Conservation (phyloP, 2,888 invertebrate species). For the Clistopyga incitator region DNA sequence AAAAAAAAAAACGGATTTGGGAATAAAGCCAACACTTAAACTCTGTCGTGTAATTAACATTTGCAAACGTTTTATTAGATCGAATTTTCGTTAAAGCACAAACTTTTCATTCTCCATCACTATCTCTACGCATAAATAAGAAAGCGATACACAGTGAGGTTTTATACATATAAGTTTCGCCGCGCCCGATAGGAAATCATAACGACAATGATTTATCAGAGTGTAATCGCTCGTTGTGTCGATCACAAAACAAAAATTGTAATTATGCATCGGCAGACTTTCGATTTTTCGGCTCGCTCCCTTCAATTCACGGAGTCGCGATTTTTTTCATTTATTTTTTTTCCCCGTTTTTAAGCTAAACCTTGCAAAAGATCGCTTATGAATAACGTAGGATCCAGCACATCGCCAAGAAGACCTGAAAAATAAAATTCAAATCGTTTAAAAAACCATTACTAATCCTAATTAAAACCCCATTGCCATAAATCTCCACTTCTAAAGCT, state of each 20-base stretch:
- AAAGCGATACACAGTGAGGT: constrained; percentile 71
- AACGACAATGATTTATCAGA: constrained; percentile 28
- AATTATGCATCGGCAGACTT: constrained; percentile 58
- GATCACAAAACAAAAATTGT: constrained; percentile 28
- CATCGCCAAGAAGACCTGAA: constrained; percentile 88
- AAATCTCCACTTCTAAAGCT: no score
- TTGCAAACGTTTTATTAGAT: constrained; percentile 77
- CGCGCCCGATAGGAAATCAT: constrained; percentile 44
- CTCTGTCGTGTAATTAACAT: constrained; percentile 68
- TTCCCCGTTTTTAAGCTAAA: constrained; percentile 76
- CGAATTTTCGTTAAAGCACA: constrained; percentile 78
- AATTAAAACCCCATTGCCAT: no score
- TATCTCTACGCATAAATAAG: constrained; percentile 74
- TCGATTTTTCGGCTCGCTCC: constrained; percentile 55
- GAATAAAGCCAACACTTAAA: not conserved
- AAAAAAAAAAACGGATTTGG: not conserved
- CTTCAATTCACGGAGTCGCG: constrained; percentile 35
- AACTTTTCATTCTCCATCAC: constrained; percentile 58
- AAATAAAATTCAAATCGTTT: constrained; percentile 66
- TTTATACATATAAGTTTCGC: constrained; percentile 66
- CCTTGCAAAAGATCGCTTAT: constrained; percentile 86
- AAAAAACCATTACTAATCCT: constrained; percentile 3
- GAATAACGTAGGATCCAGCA: constrained; percentile 88
- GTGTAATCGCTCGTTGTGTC: constrained; percentile 20
- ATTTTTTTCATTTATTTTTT: constrained; percentile 15